phyloP scores from a whole-genome alignment of 2,113 vertebrate genomes.

The Mesocricetus auratus region DNA sequence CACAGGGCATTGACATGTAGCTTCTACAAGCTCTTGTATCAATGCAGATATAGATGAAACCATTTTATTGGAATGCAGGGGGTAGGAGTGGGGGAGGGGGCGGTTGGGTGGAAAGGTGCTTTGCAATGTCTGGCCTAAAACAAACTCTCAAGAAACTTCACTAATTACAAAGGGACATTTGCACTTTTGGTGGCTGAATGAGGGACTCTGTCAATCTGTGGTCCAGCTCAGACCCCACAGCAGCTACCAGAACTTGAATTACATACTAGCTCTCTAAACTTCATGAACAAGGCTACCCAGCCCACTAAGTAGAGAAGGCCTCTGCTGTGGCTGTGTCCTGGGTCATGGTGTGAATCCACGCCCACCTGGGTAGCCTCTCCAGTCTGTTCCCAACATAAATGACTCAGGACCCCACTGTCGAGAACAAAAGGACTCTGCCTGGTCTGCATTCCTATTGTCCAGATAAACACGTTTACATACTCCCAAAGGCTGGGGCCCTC shows the following conservation, averaged over 20 bases:
- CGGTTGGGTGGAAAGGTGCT: no score
- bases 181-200: background rate
- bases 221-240: background rate
- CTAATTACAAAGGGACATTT: rapidly evolving
- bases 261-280: background rate
- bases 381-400: background rate
- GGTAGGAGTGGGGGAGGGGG: no score
- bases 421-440: background rate
- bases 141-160: background rate
- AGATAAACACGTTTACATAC: no score
- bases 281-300: background rate
- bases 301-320: background rate
- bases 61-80: background rate
- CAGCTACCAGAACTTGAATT: background rate
- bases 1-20: background rate
- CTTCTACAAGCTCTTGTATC: background rate
- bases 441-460: background rate
- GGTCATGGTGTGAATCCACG: background rate
- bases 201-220: background rate
- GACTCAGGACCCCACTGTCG: no score
- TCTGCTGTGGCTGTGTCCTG: background rate
- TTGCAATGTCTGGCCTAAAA: background rate
- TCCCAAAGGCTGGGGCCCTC: background rate
- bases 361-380: background rate
- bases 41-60: background rate